Percentiles rank a stretch among this genome's conserved stretches.
Conservation (phyloP, 2,113 vertebrate species). For the Taxidea taxus region DNA sequence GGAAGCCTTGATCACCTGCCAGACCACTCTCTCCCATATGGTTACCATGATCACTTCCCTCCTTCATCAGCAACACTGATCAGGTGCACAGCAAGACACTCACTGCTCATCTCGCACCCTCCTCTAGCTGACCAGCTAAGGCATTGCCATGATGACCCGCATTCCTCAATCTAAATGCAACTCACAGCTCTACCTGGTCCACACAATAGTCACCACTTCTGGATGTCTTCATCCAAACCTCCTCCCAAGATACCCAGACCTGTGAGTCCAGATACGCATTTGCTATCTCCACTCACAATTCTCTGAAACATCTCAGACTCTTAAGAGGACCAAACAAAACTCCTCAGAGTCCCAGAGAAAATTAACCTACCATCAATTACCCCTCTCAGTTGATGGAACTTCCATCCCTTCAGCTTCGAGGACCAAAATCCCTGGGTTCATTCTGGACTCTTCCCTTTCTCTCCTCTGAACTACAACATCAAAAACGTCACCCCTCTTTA, state of each 20-base stretch:
- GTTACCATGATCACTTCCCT: background rate
- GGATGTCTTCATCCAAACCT: background rate
- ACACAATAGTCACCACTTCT: background rate
- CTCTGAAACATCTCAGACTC: background rate
- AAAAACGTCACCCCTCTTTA: background rate
- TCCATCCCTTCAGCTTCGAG: background rate
- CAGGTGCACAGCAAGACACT: background rate
- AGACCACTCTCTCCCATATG: background rate
- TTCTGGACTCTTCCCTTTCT: background rate
- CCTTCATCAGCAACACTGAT: background rate
- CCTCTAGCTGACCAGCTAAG: background rate
- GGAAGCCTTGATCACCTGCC: background rate
- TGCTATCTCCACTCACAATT: background rate
- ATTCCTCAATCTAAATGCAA: background rate
- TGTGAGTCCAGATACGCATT: background rate
- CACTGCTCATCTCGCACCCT: background rate
- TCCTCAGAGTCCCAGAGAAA: background rate
- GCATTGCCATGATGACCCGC: background rate
- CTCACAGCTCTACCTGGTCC: background rate
- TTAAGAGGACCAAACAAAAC: background rate
- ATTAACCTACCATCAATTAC: background rate
- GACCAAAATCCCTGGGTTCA: background rate
- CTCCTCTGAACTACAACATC: background rate
- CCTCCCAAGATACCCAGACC: background rate
- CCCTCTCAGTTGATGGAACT: background rate